A percentile compares a stretch with the other conserved stretches of the same genome.
Conservation (phyloP, 2,113 vertebrate species). For the Cephalopterus ornatus region DNA sequence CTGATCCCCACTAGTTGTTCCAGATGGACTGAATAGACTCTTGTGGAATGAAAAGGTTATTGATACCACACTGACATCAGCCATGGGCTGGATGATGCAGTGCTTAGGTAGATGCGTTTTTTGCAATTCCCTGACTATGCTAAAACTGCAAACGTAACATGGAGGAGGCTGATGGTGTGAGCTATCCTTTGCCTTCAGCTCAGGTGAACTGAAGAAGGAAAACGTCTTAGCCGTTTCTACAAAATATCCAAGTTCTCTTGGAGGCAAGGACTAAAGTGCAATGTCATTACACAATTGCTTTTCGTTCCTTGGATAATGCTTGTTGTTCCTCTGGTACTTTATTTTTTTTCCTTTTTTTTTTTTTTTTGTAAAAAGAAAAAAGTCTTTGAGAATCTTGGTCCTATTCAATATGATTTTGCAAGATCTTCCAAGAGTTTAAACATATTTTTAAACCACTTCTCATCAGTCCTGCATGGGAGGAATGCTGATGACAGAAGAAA, state of each 20-base stretch:
- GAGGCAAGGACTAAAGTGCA: neutral
- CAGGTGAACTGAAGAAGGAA: neutral
- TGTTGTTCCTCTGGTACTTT: neutral
- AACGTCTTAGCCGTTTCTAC: neutral
- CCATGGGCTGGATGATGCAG: neutral
- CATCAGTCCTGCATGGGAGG: neutral
- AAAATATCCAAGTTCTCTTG: neutral
- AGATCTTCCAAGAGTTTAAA: neutral
- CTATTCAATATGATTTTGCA: neutral
- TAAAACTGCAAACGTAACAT: neutral
- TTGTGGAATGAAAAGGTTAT: neutral
- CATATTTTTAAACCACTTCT: neutral
- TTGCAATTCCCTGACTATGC: neutral
- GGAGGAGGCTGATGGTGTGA: neutral
- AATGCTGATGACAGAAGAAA: neutral
- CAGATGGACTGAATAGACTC: neutral
- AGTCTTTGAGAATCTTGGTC: neutral
- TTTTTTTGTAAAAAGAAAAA: neutral
- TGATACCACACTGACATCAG: neutral
- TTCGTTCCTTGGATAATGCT: neutral
- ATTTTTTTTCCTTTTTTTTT: neutral
- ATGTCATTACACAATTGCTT: accelerated
- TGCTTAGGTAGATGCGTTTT: neutral
- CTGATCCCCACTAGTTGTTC: neutral
- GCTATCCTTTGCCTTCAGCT: neutral